phyloP scores from a whole-genome alignment of 2,113 vertebrate genomes.

The Heloderma charlesbogerti region DNA sequence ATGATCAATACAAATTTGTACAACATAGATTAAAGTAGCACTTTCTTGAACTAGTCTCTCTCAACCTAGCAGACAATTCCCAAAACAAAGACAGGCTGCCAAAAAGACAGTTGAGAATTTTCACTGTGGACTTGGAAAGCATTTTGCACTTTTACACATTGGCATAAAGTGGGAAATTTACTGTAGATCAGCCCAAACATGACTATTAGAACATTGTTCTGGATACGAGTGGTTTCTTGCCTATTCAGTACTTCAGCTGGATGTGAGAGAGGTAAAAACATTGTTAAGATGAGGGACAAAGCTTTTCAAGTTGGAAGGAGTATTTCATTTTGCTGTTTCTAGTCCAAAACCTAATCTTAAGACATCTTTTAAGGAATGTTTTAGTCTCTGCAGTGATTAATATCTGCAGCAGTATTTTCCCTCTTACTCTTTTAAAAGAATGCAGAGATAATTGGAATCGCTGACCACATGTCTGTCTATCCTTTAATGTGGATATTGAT shows the following conservation, averaged over 20 bases:
- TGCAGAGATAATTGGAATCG: neutral
- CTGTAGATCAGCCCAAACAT: neutral
- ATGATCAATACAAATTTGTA: slow-evolving; percentile 8
- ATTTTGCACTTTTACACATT: slow-evolving; percentile 8
- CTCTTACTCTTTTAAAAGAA: no score
- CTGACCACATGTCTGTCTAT: neutral
- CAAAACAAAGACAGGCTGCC: neutral
- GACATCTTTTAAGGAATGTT: neutral
- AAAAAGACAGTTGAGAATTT: neutral
- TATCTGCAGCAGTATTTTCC: neutral
- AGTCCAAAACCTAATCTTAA: neutral
- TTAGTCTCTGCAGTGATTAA: neutral
- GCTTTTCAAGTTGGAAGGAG: neutral
- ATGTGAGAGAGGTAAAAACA: neutral
- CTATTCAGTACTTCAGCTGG: neutral
- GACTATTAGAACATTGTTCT: neutral
- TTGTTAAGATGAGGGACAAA: neutral
- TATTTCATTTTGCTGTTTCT: neutral
- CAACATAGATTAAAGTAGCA: neutral
- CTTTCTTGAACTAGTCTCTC: neutral
- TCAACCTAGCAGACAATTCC: neutral
- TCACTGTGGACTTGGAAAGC: slow-evolving; percentile 2
- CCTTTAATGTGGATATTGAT: neutral
- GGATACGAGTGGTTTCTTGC: neutral
- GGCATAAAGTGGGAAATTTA: slow-evolving; percentile 18